These are phyloP conservation scores for Hirtodrosophila confusa DNA, from an alignment of 2,888 invertebrate species.

Conservation along the genomic window DNA sequence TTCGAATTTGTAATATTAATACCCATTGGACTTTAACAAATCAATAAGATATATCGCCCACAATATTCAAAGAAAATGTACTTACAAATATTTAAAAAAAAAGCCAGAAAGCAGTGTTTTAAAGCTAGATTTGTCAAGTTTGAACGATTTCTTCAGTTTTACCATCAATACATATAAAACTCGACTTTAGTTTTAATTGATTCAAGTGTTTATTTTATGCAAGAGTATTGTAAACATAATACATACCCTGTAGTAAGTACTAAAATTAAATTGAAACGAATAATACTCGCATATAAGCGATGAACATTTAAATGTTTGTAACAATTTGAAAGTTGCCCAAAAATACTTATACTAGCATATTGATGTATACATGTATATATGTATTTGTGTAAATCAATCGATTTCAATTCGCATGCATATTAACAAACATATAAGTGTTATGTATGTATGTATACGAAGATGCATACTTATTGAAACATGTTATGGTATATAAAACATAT, in stretches of 20 bases:
- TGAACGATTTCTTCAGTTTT: no score
- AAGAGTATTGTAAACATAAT: slow-evolving; percentile 1
- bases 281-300: slow-evolving; percentile 1
- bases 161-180: no score
- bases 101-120: no score
- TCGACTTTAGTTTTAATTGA: not conserved
- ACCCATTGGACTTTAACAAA: no score
- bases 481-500: not conserved
- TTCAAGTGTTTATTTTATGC: not conserved
- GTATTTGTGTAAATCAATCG: slow-evolving; percentile 23
- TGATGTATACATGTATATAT: slow-evolving; percentile 29
- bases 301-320: slow-evolving; percentile 17
- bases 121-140: no score
- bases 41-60: no score
- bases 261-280: slow-evolving; percentile 4
- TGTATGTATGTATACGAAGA: slow-evolving; percentile 2
- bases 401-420: slow-evolving; percentile 8
- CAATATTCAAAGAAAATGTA: no score
- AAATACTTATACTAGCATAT: slow-evolving; percentile 8
- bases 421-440: slow-evolving; percentile 6
- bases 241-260: slow-evolving; percentile 1
- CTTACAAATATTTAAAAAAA: no score
- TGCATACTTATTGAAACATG: slow-evolving; percentile 3
- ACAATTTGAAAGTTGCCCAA: slow-evolving; percentile 13
- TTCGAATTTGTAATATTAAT: no score